A percentile compares a stretch with the other conserved stretches of the same genome.
Conservation (phyloP, 1,140 invertebrate species). For the Microvelia longipes region DNA sequence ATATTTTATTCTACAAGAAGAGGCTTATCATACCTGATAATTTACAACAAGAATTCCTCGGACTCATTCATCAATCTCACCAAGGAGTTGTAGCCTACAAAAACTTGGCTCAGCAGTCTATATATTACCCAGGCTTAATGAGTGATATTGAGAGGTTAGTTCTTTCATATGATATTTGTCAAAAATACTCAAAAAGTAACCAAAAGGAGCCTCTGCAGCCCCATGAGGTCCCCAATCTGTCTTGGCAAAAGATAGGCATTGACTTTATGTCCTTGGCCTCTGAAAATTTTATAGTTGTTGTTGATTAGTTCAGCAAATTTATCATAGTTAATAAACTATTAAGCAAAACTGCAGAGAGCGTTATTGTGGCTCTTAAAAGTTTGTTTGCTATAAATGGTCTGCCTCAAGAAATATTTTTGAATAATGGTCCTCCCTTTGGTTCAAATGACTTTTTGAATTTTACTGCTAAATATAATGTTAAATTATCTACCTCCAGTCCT, state of each 20-base stretch:
- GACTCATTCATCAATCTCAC: conserved; percentile 31
- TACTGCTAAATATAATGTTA: conserved; percentile 5
- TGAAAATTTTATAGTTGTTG: conserved; percentile 13
- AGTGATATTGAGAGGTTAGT: conserved; percentile 31
- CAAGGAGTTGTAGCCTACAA: conserved; percentile 31
- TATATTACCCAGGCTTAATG: conserved; percentile 33
- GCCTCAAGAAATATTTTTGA: conserved; percentile 4
- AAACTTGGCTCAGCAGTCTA: conserved; percentile 25
- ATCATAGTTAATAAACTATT: conserved; percentile 5
- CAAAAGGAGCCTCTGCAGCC: conserved; percentile 27
- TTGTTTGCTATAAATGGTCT: conserved; percentile 6
- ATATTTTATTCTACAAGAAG: conserved; percentile 27
- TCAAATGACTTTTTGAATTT: conserved; percentile 11
- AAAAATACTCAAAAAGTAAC: conserved; percentile 21
- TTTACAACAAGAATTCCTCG: conserved; percentile 26
- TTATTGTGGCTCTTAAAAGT: neutral
- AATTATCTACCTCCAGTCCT: conserved; percentile 10
- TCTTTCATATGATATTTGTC: conserved; percentile 28
- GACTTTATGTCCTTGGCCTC: conserved; percentile 10
- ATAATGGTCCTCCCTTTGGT: conserved; percentile 12
- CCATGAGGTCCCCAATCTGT: conserved; percentile 11
- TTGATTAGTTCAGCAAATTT: conserved; percentile 18
- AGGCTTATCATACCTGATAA: conserved; percentile 28
- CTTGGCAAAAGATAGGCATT: conserved; percentile 2
- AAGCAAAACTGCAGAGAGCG: neutral